Percentiles rank a stretch among this genome's conserved stretches.
Evolutionary conservation across 1,140 invertebrate species (phyloP).

Genomic region (Whitmania pigra): DNA sequence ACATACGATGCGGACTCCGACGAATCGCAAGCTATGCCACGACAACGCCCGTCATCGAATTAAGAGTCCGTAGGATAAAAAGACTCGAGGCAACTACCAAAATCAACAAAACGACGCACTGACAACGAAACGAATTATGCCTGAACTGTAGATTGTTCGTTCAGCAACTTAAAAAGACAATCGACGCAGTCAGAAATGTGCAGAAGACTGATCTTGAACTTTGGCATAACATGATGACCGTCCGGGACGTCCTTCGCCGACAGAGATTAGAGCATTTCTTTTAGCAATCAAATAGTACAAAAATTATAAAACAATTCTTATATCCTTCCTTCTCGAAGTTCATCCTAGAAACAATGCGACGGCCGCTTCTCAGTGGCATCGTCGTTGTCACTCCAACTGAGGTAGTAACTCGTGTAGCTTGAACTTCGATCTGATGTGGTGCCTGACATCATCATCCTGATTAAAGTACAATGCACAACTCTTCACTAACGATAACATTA

Average conservation of each 20-base stretch:
- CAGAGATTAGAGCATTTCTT: background rate
- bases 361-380: background rate
- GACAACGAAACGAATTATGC: too few relatives aligned
- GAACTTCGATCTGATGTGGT: conserved; percentile 74
- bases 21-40: too few relatives aligned
- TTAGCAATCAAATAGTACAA: background rate
- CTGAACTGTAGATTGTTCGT: too few relatives aligned
- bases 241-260: background rate
- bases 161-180: too few relatives aligned
- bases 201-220: background rate
- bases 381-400: conserved; percentile 40
- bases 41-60: too few relatives aligned
- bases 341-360: background rate
- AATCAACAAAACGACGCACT: too few relatives aligned
- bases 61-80: too few relatives aligned
- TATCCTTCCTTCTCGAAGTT: background rate
- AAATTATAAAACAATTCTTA: too few relatives aligned
- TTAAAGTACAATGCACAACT: conserved; percentile 33
- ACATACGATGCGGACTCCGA: too few relatives aligned
- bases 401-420: conserved; percentile 74
- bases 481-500: conserved; percentile 18
- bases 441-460: conserved; percentile 78
- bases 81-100: too few relatives aligned
- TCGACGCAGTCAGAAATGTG: background rate
- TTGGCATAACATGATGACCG: conserved; percentile 1